phyloP scores from a whole-genome alignment of 2,888 invertebrate genomes.

The Eupithecia exiguata region DNA sequence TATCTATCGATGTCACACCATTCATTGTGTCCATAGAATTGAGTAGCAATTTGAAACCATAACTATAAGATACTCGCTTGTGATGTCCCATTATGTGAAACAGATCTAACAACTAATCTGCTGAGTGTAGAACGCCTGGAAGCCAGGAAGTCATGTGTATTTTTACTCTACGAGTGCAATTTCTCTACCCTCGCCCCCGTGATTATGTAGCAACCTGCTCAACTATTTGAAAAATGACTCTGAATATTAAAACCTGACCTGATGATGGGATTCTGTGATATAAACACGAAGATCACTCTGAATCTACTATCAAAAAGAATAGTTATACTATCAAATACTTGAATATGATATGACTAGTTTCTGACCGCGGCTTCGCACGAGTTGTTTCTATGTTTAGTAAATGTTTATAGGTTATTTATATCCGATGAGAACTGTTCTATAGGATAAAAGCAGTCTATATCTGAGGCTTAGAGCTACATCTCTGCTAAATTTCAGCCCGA shows the following conservation, averaged over 20 bases:
- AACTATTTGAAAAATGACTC: constrained; percentile 63
- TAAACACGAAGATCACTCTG: background rate
- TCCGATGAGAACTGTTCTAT: no score
- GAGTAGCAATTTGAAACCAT: background rate
- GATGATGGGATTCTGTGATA: constrained; percentile 21
- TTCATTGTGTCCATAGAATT: background rate
- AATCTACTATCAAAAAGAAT: background rate
- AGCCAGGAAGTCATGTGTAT: background rate
- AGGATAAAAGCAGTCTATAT: no score
- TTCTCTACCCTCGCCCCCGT: constrained; percentile 54
- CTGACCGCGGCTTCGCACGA: no score
- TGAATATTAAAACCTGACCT: constrained; percentile 56
- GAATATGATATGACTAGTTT: no score
- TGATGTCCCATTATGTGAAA: no score
- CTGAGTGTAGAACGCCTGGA: no score
- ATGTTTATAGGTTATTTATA: no score
- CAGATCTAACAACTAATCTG: no score
- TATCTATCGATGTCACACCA: background rate
- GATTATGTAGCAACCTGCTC: constrained; percentile 60
- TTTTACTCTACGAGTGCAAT: constrained; percentile 51
- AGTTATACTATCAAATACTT: no score
- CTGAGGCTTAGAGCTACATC: no score
- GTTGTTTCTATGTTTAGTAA: no score
- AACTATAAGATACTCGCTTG: background rate
- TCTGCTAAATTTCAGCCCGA: no score